Evolutionary conservation across 2,797 vertebrate genomes (phyloP).

Genomic region (Acanthurus leucopareius): DNA sequence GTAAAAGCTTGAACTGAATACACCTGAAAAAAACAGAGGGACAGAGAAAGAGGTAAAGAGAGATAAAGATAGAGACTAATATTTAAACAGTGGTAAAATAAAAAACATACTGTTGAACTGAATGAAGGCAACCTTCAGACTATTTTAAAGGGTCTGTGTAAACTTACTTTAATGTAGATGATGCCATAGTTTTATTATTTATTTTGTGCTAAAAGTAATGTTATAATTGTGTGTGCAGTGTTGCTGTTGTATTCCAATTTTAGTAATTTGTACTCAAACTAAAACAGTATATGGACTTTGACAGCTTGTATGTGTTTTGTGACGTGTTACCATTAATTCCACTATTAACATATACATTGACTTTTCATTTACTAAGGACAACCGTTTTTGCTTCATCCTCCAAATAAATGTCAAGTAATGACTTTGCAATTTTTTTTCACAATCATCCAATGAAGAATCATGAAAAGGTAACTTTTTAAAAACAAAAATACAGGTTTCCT

Average conservation of each 20-base stretch:
- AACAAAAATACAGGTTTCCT: slow-evolving; percentile 7
- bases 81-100: slow-evolving; percentile 15
- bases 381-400: neutral
- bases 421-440: neutral
- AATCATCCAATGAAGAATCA: neutral
- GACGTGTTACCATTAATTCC: neutral
- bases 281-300: neutral
- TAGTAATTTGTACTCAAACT: neutral
- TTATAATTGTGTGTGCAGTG: neutral
- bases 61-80: neutral
- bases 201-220: slow-evolving; percentile 2
- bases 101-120: slow-evolving; percentile 2
- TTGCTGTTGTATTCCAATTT: neutral
- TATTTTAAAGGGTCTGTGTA: slow-evolving; percentile 4
- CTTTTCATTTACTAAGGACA: neutral
- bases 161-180: slow-evolving; percentile 1
- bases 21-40: slow-evolving; percentile 73
- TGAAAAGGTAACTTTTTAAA: neutral
- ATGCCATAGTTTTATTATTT: neutral
- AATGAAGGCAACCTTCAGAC: slow-evolving; percentile 1
- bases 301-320: slow-evolving; percentile 10
- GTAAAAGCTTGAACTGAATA: slow-evolving; percentile 83
- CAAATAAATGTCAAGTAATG: slow-evolving; percentile 16
- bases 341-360: neutral
- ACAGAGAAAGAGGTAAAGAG: slow-evolving; percentile 36